Conservation (phyloP, 1,140 invertebrate genomes). For the Kradibia gibbosae region DNA sequence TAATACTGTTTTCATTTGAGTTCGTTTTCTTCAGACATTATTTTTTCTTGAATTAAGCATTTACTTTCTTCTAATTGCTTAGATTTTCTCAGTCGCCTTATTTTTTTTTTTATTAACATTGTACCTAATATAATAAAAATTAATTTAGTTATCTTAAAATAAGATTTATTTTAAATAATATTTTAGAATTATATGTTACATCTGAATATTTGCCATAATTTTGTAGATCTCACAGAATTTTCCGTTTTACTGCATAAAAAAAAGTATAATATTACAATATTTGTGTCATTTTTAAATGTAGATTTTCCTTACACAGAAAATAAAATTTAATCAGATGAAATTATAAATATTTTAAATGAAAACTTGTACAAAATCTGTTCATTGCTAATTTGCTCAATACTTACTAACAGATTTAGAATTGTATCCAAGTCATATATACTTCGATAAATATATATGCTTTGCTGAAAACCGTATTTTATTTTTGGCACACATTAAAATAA, state of each 20-base stretch:
- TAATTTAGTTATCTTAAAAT: background rate
- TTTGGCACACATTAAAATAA: too few relatives aligned
- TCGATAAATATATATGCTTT: too few relatives aligned
- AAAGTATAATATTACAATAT: constrained; percentile 1
- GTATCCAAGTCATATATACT: too few relatives aligned
- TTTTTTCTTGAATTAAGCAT: background rate
- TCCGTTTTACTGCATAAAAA: constrained; percentile 14
- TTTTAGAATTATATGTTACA: constrained; percentile 23
- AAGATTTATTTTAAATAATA: background rate
- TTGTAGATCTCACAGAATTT: constrained; percentile 3
- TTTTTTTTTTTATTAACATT: constrained; percentile 45
- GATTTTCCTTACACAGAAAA: too few relatives aligned
- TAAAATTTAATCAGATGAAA: too few relatives aligned
- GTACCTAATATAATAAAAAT: constrained; percentile 28
- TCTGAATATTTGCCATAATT: constrained; percentile 45
- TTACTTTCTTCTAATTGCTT: constrained; percentile 26
- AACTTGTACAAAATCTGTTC: too few relatives aligned
- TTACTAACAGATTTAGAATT: too few relatives aligned
- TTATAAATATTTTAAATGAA: too few relatives aligned
- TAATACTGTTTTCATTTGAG: background rate
- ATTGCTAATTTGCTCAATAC: too few relatives aligned
- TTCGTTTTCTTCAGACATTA: background rate
- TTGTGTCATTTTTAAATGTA: too few relatives aligned
- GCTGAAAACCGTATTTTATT: too few relatives aligned
- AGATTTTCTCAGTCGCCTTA: constrained; percentile 35